phyloP scores from a whole-genome alignment of 92 coral and sea anemone species.

The Porites rus region DNA sequence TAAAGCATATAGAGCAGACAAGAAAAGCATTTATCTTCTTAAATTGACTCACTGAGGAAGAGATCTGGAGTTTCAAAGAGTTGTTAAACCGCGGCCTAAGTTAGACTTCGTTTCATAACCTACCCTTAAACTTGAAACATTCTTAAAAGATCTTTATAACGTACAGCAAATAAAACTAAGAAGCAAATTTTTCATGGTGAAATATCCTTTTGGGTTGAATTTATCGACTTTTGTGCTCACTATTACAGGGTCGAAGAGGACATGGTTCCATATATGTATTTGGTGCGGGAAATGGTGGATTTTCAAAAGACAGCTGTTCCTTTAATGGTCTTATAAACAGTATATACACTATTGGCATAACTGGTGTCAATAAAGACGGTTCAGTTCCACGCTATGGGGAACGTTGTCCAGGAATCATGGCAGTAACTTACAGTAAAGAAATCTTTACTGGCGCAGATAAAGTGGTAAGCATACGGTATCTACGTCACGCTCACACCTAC shows the following conservation, averaged over 20 bases:
- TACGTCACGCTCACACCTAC: too few relatives aligned
- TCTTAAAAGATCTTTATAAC: too few relatives aligned
- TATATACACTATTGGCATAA: constrained; percentile 51
- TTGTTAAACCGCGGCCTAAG: too few relatives aligned
- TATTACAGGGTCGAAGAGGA: constrained; percentile 46
- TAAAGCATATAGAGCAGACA: too few relatives aligned
- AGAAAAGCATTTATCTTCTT: too few relatives aligned
- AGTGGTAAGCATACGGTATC: background rate
- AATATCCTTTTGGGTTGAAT: too few relatives aligned
- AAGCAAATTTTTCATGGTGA: too few relatives aligned
- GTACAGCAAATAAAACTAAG: too few relatives aligned
- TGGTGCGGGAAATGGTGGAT: constrained; percentile 59
- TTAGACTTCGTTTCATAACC: too few relatives aligned
- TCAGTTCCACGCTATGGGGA: constrained; percentile 42
- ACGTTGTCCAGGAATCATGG: constrained; percentile 45
- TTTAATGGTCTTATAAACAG: constrained; percentile 57
- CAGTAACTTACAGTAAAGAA: constrained; percentile 47
- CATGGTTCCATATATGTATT: constrained; percentile 54
- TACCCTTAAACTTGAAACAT: too few relatives aligned
- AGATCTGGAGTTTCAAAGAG: too few relatives aligned
- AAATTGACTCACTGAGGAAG: too few relatives aligned
- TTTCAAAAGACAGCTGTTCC: constrained; percentile 23
- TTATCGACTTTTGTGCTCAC: background rate
- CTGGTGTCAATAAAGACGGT: constrained; percentile 48
- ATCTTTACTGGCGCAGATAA: background rate